Evolutionary conservation across 2,888 invertebrate genomes (phyloP), one percentile per base, ranked within the genome.

Genomic region (Disparrhopalites patrizii): DNA sequence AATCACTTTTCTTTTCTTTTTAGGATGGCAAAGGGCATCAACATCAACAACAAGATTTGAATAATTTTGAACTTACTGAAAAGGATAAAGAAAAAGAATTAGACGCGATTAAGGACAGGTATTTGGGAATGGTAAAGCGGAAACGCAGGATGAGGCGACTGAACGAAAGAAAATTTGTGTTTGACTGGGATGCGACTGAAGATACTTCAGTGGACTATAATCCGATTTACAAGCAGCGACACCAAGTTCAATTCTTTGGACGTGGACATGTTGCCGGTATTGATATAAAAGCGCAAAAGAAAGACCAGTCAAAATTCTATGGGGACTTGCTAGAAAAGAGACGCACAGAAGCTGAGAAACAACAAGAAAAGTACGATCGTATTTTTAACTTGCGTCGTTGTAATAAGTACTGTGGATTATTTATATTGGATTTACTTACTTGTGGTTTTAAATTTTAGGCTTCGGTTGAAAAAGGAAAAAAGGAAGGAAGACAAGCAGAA

Each of bases 111-210:
- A 91, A 93, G 76, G 97, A 97, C 77, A 84, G 97, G 4, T 98
- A 98, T 79, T 82, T 98, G 58, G 98, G 98, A 0, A 86, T 94
- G 52, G 83, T 93, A 0, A 97, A 96, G 78, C 94, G 95, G 78
- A 94, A 94, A 77, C 85, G 96, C 15, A 83, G 97, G 66, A 93
- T 96, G 0, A 83, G 99, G 20, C 84, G 98, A 69, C 81, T 99
- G 47, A 99, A 99, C 81, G 99, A 99, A 78, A 84, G 98, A 18
- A 99, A 99, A 81, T 99, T 99, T 83, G 98, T 99, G 0, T 99
- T 99, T 80, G 99, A 99, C 81, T 99, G 99, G 99, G 99, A 99
- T 81, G 96, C 95, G 0, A 90, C 92, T 0, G 99, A 99, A 80
- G 99, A 99, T 77, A 99, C 99, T 0, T 94, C 96, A 2, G 88